Conservation (phyloP, 2,888 invertebrate genomes). For the Polietes domitor region DNA sequence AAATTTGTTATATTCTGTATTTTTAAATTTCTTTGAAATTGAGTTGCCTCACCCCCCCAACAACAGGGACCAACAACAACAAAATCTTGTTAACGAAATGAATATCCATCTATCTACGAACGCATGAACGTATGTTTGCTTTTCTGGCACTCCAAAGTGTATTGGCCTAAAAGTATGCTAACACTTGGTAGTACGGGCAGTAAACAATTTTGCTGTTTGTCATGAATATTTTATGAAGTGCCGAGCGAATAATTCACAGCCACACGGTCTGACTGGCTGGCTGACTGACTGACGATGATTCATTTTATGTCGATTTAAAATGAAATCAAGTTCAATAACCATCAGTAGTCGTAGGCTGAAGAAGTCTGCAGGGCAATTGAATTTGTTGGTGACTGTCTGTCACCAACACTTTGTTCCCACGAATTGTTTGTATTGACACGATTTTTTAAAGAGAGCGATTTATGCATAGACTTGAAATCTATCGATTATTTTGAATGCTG, state of each 20-base stretch:
- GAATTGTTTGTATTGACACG: neutral
- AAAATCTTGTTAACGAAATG: neutral
- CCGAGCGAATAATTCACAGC: neutral
- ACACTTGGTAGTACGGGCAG: neutral
- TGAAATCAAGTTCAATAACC: neutral
- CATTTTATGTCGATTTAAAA: neutral
- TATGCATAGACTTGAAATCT: too few relatives aligned
- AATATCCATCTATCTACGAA: too few relatives aligned
- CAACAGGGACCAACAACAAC: neutral
- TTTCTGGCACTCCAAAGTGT: neutral
- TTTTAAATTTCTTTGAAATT: neutral
- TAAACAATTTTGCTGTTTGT: neutral
- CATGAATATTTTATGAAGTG: neutral
- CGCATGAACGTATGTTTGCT: too few relatives aligned
- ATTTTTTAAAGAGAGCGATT: too few relatives aligned
- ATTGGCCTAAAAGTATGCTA: neutral
- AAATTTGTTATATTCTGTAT: neutral
- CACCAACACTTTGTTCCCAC: neutral
- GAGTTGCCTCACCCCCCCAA: too few relatives aligned
- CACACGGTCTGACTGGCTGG: too few relatives aligned
- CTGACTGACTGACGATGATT: neutral
- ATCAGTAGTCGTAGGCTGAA: neutral
- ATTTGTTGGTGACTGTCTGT: neutral
- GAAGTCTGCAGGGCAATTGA: neutral
- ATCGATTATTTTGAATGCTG: too few relatives aligned